These are phyloP conservation scores for Anguilla marmorata DNA, from an alignment of 2,797 vertebrate genomes.

Conservation along the genomic window DNA sequence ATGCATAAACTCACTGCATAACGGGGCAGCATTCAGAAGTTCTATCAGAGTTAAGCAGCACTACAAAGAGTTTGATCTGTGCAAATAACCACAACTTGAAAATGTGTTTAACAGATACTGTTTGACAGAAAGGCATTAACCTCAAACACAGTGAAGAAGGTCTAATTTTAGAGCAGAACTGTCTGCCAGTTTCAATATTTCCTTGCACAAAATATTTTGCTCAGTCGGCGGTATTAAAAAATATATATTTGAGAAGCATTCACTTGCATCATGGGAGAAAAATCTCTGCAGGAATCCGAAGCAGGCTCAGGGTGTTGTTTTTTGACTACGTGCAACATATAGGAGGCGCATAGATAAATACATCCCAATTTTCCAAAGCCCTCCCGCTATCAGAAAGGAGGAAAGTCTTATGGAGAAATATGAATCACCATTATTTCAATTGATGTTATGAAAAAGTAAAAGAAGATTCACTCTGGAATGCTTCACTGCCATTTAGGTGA, in stretches of 20 bases:
- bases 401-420: neutral
- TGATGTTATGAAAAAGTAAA: neutral
- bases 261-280: neutral
- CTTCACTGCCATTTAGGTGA: neutral
- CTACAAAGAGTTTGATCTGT: slow-evolving; percentile 41
- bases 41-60: slow-evolving; percentile 28
- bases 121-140: neutral
- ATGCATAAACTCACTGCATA: slow-evolving; percentile 11
- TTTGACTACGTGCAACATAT: neutral
- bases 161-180: slow-evolving; percentile 3
- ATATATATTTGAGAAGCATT: neutral
- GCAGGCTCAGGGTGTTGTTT: neutral
- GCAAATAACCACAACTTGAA: slow-evolving; percentile 30
- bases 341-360: neutral
- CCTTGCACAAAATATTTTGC: neutral
- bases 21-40: neutral
- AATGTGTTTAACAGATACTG: neutral
- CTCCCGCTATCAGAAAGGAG: neutral
- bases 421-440: neutral
- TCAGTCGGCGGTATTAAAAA: slow-evolving; percentile 5
- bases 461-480: neutral
- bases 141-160: neutral
- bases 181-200: neutral
- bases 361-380: neutral
- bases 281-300: neutral